Evolutionary conservation across 2,888 invertebrate genomes (phyloP).

Genomic region (Campaea margaritaria): DNA sequence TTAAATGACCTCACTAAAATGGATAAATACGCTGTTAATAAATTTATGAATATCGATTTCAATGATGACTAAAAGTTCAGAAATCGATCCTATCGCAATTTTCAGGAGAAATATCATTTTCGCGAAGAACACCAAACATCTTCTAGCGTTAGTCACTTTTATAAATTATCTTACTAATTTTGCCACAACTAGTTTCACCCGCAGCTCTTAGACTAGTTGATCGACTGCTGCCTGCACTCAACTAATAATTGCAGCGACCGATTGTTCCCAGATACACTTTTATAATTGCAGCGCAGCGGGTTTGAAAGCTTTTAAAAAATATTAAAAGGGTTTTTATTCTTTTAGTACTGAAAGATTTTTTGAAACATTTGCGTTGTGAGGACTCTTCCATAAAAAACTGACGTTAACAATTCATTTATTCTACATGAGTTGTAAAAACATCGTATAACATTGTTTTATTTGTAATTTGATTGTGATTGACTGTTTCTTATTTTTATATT

Average conservation of each 20-base stretch:
- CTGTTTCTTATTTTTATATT: too few species aligned
- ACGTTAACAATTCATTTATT: not conserved
- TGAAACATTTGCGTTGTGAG: constrained; percentile 2
- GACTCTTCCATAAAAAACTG: constrained; percentile 8
- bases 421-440: not conserved
- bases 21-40: too few species aligned
- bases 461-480: too few species aligned
- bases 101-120: too few species aligned
- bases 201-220: constrained; percentile 36
- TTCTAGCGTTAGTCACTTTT: too few species aligned
- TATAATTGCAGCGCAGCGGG: constrained; percentile 37
- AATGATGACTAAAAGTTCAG: too few species aligned
- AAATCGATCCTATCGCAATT: too few species aligned
- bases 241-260: constrained; percentile 40
- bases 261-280: constrained; percentile 42
- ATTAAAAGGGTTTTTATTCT: constrained; percentile 19
- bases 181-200: not conserved
- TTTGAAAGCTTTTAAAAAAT: constrained; percentile 32
- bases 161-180: not conserved
- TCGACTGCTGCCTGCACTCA: constrained; percentile 46
- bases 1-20: too few species aligned
- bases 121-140: too few species aligned
- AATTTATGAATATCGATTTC: too few species aligned
- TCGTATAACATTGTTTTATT: not conserved
- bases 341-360: constrained; percentile 24